Evolutionary conservation across 2,113 vertebrate species (phyloP).

Genomic region (Lophura nycthemera): DNA sequence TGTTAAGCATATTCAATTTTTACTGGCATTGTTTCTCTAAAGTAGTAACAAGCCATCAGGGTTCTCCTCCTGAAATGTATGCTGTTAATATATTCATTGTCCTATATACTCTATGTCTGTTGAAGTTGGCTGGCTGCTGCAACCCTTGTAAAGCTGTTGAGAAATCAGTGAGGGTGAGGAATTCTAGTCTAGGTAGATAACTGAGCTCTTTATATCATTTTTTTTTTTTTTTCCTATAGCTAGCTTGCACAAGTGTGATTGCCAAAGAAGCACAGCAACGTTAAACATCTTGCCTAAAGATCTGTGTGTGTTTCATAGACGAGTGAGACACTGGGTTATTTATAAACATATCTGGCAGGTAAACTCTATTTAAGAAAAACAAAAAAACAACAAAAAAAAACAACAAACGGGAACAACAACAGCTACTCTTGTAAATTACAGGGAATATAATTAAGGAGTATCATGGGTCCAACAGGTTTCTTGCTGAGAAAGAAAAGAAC

Average conservation of each 20-base stretch:
- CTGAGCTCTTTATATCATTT: not conserved
- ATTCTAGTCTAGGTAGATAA: not conserved
- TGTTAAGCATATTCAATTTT: not conserved
- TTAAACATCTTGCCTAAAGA: not conserved
- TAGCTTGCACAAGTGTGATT: not conserved
- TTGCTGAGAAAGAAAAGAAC: conserved; percentile 19
- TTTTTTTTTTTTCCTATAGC: not conserved
- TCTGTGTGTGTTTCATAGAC: not conserved
- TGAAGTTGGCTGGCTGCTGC: not conserved
- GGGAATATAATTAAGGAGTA: conserved; percentile 29
- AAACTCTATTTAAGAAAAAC: not conserved
- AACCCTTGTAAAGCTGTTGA: not conserved
- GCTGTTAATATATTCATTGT: not conserved
- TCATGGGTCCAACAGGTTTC: not conserved
- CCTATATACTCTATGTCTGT: not conserved
- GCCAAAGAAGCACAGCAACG: not conserved
- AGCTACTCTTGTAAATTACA: conserved; percentile 24
- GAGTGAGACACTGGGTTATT: conserved; percentile 3
- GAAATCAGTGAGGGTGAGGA: not conserved
- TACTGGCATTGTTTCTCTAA: accelerated
- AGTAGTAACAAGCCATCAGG: not conserved
- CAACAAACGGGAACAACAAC: not conserved
- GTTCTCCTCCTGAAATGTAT: not conserved
- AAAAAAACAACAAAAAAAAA: not conserved
- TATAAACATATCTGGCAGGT: conserved; percentile 4